Percentiles rank a stretch among this genome's conserved stretches.
phyloP scores from a whole-genome alignment of 2,797 vertebrate species.

The Hydrolagus colliei region DNA sequence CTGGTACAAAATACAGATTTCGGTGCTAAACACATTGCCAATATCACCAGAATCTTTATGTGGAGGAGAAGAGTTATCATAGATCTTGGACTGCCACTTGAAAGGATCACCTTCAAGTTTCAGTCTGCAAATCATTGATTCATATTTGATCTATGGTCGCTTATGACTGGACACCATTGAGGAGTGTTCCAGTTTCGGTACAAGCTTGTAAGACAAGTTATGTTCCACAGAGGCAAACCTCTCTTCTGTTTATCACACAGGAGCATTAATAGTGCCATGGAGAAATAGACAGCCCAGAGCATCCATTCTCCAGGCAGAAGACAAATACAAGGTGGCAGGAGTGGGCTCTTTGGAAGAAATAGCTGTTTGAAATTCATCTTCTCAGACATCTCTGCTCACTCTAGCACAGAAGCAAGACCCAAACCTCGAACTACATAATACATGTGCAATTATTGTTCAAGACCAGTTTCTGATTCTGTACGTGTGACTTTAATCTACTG shows the following conservation, averaged over 20 bases:
- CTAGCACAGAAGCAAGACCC: background rate
- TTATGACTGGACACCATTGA: background rate
- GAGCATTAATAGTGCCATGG: background rate
- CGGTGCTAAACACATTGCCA: background rate
- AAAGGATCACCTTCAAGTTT: background rate
- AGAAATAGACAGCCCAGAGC: background rate
- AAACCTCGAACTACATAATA: background rate
- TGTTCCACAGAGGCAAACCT: background rate
- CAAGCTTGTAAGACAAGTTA: background rate
- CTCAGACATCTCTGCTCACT: background rate
- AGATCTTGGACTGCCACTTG: background rate
- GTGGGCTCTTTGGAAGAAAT: too few species aligned
- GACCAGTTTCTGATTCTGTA: background rate
- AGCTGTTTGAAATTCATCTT: background rate
- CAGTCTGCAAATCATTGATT: background rate
- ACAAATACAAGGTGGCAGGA: background rate
- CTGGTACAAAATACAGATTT: background rate
- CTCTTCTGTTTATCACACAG: background rate
- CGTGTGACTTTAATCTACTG: too few species aligned
- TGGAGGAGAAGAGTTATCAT: background rate
- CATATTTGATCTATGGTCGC: background rate
- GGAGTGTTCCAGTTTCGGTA: background rate
- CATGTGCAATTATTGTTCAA: background rate
- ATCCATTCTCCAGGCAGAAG: background rate
- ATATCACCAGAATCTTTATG: background rate